Base-by-base conservation (phyloP, 2,888 invertebrate genomes). In the Bedellia somnulentella region DNA sequence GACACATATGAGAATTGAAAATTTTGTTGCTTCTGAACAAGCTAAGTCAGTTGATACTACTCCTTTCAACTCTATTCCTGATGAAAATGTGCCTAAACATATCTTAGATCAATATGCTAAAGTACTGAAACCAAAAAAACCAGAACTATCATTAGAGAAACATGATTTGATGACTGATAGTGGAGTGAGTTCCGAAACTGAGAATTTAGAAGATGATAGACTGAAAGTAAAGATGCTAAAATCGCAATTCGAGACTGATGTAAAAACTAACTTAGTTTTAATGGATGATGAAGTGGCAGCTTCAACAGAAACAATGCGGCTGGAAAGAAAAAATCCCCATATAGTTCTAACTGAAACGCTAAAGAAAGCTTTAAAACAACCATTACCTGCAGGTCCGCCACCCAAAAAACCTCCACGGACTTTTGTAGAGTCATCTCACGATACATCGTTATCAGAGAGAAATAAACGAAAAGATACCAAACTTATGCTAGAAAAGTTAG, bases 381-480 rank as follows among this genome's bases (percentile, higher is more conserved):
- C 86, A 0, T 46, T 87, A 27, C 87, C 87, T 0, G 37, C 57
- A 3, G 87, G 86, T 0, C 86, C 87, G 4, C 86, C 88, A 1
- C 89, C 88, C 0, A 82, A 83, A 44, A 88, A 89, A 49, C 88
- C 89, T 2, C 89, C 88, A 0, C 57, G 88, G 37, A 80, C 79
- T 1, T n/a, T n/a, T n/a, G 18, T 18, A 9, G 5, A 6, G 5
- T 6, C 5, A 6, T 5, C 18, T 18, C 18, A 5, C 34, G 28
- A 25, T 30, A 30, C 15, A 12, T 45, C 36, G 10, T n/a, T n/a
- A n/a, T n/a, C n/a, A n/a, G n/a, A n/a, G n/a, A n/a, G n/a, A n/a
- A 42, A 43, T 6, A 57, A 58, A 26, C 60, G 57, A 22, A 67
- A 61, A 35, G 81, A 82, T 41, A 75, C 84, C 0, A 80, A 81